Conservation (phyloP, 2,797 vertebrate species). For the Vireo griseus region DNA sequence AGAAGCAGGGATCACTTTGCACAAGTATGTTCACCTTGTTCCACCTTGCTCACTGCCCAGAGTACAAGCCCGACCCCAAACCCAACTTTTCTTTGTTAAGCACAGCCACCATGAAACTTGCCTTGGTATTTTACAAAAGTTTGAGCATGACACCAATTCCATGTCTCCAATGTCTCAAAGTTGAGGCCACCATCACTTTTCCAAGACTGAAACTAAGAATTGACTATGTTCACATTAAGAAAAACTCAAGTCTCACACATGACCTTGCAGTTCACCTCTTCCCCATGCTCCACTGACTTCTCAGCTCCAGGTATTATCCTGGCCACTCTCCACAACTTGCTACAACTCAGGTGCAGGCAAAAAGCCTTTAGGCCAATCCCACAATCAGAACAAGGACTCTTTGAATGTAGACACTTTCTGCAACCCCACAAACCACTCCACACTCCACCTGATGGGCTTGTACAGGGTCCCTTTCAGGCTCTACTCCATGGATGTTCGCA, state of each 20-base stretch:
- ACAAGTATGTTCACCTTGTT: neutral
- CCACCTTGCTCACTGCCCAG: neutral
- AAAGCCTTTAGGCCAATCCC: neutral
- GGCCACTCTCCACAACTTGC: neutral
- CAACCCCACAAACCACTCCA: neutral
- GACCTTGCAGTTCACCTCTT: neutral
- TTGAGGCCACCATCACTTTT: neutral
- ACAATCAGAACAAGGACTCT: neutral
- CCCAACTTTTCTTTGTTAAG: neutral
- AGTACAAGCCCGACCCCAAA: neutral
- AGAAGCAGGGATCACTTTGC: neutral
- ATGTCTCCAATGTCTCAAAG: neutral
- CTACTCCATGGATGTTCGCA: neutral
- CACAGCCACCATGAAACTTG: neutral
- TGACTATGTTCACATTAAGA: neutral
- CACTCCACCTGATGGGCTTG: neutral
- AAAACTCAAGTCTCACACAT: neutral
- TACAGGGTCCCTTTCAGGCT: neutral
- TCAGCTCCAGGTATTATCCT: neutral
- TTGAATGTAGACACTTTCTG: neutral
- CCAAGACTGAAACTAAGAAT: neutral
- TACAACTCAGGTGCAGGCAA: neutral
- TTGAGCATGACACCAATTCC: neutral
- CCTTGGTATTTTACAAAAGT: neutral
- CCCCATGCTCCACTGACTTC: neutral